A percentile compares a stretch with the other conserved stretches of the same genome.
phyloP scores from a whole-genome alignment of 2,888 invertebrate genomes.

The Drosophila macrothrix region DNA sequence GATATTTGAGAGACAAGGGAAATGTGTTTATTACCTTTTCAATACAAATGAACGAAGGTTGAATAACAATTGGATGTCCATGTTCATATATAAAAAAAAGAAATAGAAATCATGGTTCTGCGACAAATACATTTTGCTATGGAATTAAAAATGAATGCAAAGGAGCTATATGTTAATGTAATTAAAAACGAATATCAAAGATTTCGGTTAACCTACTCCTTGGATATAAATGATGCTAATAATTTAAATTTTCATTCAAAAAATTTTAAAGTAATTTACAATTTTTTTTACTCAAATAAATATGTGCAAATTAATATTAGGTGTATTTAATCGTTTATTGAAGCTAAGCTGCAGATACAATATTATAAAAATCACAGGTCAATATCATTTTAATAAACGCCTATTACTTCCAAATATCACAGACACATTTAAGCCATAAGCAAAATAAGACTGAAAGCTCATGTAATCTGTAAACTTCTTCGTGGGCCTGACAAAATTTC shows the following conservation, averaged over 20 bases:
- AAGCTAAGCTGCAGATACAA: not conserved
- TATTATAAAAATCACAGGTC: not conserved
- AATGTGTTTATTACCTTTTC: constrained; percentile 13
- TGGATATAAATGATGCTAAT: not conserved
- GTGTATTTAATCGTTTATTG: not conserved
- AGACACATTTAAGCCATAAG: not conserved
- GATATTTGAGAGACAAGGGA: constrained; percentile 31
- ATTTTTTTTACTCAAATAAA: not conserved
- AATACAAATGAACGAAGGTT: constrained; percentile 1
- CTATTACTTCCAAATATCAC: not conserved
- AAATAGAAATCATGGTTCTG: constrained; percentile 63
- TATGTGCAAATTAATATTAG: not conserved
- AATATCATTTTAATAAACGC: not conserved
- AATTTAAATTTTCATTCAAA: not conserved
- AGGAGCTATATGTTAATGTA: not conserved
- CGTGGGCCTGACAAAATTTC: not conserved
- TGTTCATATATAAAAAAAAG: constrained; percentile 10
- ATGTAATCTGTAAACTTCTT: not conserved
- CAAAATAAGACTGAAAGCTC: not conserved
- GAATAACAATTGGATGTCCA: constrained; percentile 27
- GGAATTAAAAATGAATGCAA: not conserved
- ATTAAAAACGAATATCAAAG: not conserved
- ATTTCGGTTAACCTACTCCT: not conserved
- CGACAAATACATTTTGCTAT: constrained; percentile 45
- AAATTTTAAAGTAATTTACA: not conserved